Conservation (phyloP, 35 echinoderm and acorn worm species). For the Patiria miniata region DNA sequence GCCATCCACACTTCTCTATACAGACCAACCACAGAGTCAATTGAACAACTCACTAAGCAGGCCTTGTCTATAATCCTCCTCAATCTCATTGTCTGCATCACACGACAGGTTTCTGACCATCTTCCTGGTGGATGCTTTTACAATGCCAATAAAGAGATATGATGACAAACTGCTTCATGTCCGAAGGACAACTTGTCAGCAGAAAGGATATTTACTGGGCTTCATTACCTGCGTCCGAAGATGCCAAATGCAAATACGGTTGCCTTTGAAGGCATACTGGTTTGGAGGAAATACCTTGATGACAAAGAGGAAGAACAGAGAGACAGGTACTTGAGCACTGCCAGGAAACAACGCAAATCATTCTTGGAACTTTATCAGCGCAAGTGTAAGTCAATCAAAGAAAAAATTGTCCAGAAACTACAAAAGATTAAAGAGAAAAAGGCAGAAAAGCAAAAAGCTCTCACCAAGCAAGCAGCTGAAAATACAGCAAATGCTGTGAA, state of each 20-base stretch:
- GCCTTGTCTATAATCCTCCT: slow-evolving; percentile 14
- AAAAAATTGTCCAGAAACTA: slow-evolving; percentile 38
- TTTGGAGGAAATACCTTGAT: slow-evolving; percentile 38
- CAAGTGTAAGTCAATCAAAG: slow-evolving; percentile 40
- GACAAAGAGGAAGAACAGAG: slow-evolving; percentile 11
- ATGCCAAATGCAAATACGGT: slow-evolving; percentile 50
- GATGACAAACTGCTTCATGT: slow-evolving; percentile 38
- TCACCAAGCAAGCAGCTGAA: slow-evolving; percentile 30
- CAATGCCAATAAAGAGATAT: slow-evolving; percentile 20
- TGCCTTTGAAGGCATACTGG: slow-evolving; percentile 39
- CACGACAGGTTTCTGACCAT: slow-evolving; percentile 30
- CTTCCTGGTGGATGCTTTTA: too few relatives aligned
- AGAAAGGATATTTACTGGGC: slow-evolving; percentile 44
- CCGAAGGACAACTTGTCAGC: slow-evolving; percentile 44
- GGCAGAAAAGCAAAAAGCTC: slow-evolving; percentile 30
- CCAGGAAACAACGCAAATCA: slow-evolving; percentile 13
- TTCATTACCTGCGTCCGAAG: slow-evolving; percentile 37
- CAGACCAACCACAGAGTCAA: neutral
- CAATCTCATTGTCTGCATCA: slow-evolving; percentile 18
- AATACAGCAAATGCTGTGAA: too few relatives aligned
- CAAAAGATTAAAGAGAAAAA: neutral
- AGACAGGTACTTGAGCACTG: slow-evolving; percentile 25
- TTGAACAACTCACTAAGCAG: neutral
- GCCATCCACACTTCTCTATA: slow-evolving; percentile 11
- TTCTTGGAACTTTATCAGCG: too few relatives aligned